phyloP scores from a whole-genome alignment of 1,140 invertebrate species.

The Danaus melanippus region DNA sequence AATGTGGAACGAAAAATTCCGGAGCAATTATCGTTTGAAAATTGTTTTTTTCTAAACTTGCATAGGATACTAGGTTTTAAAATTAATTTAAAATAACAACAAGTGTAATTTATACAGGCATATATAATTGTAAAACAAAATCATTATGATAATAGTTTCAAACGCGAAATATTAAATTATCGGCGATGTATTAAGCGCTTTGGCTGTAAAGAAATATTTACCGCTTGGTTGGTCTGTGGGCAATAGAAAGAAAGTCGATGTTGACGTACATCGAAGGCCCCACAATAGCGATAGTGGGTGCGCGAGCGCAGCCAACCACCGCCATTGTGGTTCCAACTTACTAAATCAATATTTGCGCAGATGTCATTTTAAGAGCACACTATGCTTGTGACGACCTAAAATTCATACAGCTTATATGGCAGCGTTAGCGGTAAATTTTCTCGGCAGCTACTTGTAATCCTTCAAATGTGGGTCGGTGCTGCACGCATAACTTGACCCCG shows the following conservation, averaged over 20 bases:
- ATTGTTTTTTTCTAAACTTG: too few relatives aligned
- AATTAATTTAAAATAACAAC: too few relatives aligned
- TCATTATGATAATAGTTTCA: too few relatives aligned
- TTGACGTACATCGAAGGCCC: constrained; percentile 30
- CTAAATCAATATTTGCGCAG: constrained; percentile 71
- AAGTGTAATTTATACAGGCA: too few relatives aligned
- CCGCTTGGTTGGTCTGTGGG: constrained; percentile 6
- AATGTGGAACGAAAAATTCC: constrained; percentile 17
- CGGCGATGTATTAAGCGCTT: constrained; percentile 1
- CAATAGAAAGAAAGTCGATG: constrained; percentile 32
- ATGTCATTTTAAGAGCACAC: constrained; percentile 67
- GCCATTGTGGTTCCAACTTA: constrained; percentile 61
- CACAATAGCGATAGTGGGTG: constrained; percentile 23
- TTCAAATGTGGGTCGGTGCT: constrained; percentile 66
- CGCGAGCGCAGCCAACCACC: constrained; percentile 39
- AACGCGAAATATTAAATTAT: constrained; percentile 2
- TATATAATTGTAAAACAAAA: too few relatives aligned
- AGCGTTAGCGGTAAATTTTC: constrained; percentile 71
- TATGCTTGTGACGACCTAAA: constrained; percentile 69
- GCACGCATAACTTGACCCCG: constrained; percentile 64
- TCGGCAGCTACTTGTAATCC: constrained; percentile 68
- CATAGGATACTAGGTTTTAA: too few relatives aligned
- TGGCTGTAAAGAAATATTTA: constrained; percentile 5
- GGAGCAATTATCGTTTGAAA: constrained; percentile 6
- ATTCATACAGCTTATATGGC: constrained; percentile 71